phyloP scores from a whole-genome alignment of 2,113 vertebrate species.

The Channa maculata region DNA sequence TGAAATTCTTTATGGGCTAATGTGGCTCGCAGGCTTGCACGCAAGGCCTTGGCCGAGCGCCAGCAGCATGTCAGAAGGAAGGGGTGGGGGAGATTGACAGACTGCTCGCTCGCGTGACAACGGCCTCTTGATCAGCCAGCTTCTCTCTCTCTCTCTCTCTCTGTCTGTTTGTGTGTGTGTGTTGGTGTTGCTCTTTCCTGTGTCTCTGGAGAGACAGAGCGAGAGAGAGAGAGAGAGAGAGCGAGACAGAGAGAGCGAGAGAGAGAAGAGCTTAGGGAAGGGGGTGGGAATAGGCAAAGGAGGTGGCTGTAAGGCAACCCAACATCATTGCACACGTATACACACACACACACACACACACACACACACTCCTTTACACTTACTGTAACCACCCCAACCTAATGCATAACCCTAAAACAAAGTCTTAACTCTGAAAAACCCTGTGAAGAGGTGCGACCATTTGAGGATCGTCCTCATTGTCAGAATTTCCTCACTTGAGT shows the following conservation, averaged over 20 bases:
- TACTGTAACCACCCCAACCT: no score
- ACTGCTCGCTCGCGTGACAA: conserved; percentile 92
- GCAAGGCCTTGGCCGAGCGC: conserved; percentile 90
- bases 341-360: conserved; percentile 61
- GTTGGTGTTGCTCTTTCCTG: conserved; percentile 75
- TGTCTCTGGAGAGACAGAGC: conserved; percentile 40
- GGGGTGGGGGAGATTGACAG: conserved; percentile 88
- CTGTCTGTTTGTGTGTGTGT: conserved; percentile 30
- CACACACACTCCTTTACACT: conserved; percentile 8
- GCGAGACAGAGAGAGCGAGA: conserved; percentile 26
- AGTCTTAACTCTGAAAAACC: no score
- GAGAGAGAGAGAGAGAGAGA: conserved; percentile 22
- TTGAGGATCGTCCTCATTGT: no score
- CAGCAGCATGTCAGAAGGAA: conserved; percentile 89
- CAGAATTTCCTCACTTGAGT: no score
- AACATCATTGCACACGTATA: conserved; percentile 68
- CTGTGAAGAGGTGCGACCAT: no score
- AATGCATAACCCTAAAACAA: no score
- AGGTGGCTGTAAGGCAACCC: conserved; percentile 77
- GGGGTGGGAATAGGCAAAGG: conserved; percentile 74
- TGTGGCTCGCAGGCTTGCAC: conserved; percentile 91
- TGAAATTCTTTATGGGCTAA: conserved; percentile 95
- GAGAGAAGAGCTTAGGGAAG: conserved; percentile 3
- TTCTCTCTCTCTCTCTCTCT: conserved; percentile 75
- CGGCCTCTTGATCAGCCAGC: conserved; percentile 87